Evolutionary conservation across 2,888 invertebrate genomes (phyloP), one percentile per base, ranked within the genome.

Genomic region (Heliconius cydno): DNA sequence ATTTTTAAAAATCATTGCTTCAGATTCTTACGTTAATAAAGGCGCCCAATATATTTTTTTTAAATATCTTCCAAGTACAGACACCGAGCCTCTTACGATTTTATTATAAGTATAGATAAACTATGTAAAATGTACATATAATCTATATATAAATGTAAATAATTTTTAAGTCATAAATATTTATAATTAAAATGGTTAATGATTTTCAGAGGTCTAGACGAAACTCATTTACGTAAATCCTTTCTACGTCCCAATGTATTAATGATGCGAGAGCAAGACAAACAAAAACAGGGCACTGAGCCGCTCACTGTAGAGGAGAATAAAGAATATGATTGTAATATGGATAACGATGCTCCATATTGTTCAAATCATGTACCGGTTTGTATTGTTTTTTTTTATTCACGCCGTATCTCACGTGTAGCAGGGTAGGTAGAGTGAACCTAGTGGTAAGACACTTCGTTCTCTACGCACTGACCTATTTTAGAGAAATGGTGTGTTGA

Each of bases 291-390:
- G 3, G 85, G 83, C 34, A 85, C 88, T 38, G 85, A 84, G 34
- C 92, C 92, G 0, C 85, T 91, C 70, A 86, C 90, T 0, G 89
- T 92, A 12, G 94, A 94, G 41, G 91, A 88, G 65, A 87, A 88
- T 25, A 83, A 87, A 9, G 94, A 93, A 66, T 95, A 95, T 84
- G 92, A 95, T 85, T 95, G 95, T 77, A 88, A 92, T 82, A 95
- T 95, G 82, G 95, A 95, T 82, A 95, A 95, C 82, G 95, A 95
- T 84, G 94, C 93, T 1, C 94, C 94, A 0, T 95, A 95, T 85
- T 95, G 95, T 81, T 91, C 92, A 1, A 91, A 89, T 72, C 88
- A 88, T 79, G 84, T 90, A 65, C 90, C 91, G 83, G 95, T 94
- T 28, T 85, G 87, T 86, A 80, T 2, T 34, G 34, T 30, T 19